phyloP scores from a whole-genome alignment of 2,888 invertebrate species.

The Lissonota sp. region DNA sequence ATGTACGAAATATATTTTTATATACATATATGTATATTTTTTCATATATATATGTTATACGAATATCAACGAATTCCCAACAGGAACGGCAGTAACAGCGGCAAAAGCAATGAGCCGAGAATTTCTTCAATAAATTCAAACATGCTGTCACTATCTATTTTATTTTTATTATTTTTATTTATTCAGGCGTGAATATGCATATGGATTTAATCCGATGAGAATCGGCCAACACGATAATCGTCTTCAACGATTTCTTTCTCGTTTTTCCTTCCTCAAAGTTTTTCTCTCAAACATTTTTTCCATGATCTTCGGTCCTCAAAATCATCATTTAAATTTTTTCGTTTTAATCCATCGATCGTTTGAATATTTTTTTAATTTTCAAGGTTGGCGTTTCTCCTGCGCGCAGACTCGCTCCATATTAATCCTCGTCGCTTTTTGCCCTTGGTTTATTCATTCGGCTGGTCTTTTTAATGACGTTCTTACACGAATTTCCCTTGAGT shows the following conservation, averaged over 20 bases:
- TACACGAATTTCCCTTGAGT: too few species aligned
- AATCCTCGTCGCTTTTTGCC: neutral
- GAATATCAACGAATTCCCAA: slow-evolving; percentile 59
- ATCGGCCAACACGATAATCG: too few species aligned
- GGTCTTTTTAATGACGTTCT: neutral
- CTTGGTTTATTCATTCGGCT: too few species aligned
- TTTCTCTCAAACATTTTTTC: neutral
- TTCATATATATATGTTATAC: neutral
- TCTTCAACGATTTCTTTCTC: neutral
- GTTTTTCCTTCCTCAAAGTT: neutral
- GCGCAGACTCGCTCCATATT: slow-evolving; percentile 29
- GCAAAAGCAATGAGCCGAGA: slow-evolving; percentile 53
- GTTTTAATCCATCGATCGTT: neutral
- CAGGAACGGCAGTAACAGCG: slow-evolving; percentile 45
- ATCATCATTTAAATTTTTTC: neutral
- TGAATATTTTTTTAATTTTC: slow-evolving; percentile 11
- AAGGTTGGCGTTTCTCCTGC: slow-evolving; percentile 31
- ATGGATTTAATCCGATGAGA: too few species aligned
- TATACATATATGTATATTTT: too few species aligned
- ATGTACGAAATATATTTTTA: too few species aligned
- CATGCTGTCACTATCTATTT: slow-evolving; percentile 34
- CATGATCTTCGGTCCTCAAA: neutral
- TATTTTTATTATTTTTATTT: neutral
- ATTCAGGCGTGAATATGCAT: too few species aligned
- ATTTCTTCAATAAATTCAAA: slow-evolving; percentile 44